These are phyloP conservation scores for Butorides virescens DNA, from an alignment of 2,113 vertebrate species.

Conservation along the genomic window DNA sequence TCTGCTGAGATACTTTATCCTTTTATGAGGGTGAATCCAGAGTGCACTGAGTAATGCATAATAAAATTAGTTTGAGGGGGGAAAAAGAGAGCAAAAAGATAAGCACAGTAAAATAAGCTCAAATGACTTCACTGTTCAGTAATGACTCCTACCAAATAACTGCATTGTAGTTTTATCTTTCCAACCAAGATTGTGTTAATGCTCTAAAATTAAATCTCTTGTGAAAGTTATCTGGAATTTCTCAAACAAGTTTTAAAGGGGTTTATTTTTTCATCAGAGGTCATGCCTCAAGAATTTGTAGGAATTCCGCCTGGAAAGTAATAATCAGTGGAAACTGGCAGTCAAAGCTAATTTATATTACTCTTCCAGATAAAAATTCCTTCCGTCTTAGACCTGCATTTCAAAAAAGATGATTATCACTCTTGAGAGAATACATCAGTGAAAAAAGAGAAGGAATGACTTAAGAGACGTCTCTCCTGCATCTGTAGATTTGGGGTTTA, in stretches of 20 bases:
- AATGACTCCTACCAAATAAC: constrained; percentile 80
- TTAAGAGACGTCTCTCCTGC: constrained; percentile 64
- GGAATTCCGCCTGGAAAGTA: constrained; percentile 92
- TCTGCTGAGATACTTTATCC: constrained; percentile 76
- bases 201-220: constrained; percentile 85
- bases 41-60: constrained; percentile 78
- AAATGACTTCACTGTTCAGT: constrained; percentile 82
- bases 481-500: constrained; percentile 49
- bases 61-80: constrained; percentile 73
- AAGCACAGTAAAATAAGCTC: constrained; percentile 79
- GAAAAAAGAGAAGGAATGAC: constrained; percentile 72
- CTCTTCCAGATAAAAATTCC: constrained; percentile 95
- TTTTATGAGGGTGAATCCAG: constrained; percentile 82
- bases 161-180: constrained; percentile 82
- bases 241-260: constrained; percentile 86
- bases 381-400: constrained; percentile 92
- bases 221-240: constrained; percentile 88
- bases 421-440: constrained; percentile 83
- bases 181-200: constrained; percentile 81
- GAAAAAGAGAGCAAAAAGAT: constrained; percentile 52
- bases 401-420: constrained; percentile 88
- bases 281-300: constrained; percentile 89
- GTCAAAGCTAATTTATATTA: constrained; percentile 86
- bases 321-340: constrained; percentile 93
- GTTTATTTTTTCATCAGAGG: constrained; percentile 85